phyloP scores from a whole-genome alignment of 2,113 vertebrate species.

The Microtus ochrogaster region DNA sequence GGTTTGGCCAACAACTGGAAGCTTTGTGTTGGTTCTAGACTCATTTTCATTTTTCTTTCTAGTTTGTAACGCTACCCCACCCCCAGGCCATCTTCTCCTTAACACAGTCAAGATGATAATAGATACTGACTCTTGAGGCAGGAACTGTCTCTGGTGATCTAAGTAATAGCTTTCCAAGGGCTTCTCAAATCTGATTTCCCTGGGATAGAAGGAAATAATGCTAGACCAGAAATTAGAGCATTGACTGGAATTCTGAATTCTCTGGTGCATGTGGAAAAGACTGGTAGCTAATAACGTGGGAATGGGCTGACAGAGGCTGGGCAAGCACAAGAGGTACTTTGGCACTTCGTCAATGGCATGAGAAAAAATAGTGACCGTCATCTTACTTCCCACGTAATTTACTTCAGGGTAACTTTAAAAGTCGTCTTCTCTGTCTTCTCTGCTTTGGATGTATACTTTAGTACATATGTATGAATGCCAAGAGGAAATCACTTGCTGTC shows the following conservation, averaged over 20 bases:
- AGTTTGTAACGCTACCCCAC: neutral
- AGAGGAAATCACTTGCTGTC: neutral
- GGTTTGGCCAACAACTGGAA: neutral
- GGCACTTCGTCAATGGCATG: neutral
- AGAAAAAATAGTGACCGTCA: neutral
- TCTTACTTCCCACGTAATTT: neutral
- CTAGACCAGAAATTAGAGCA: neutral
- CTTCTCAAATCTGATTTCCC: neutral
- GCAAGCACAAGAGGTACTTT: neutral
- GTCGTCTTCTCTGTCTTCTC: neutral
- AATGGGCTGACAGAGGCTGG: rapidly evolving
- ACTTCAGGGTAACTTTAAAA: neutral
- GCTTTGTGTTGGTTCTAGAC: neutral
- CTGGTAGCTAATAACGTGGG: neutral
- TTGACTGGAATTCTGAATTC: neutral
- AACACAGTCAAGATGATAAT: neutral
- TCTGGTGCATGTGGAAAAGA: neutral
- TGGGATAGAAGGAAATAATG: neutral
- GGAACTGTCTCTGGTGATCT: neutral
- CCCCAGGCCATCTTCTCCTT: neutral
- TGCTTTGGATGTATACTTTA: neutral
- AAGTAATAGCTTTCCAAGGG: neutral
- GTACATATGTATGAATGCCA: neutral
- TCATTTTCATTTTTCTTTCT: neutral
- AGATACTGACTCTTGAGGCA: neutral